Conservation (phyloP, 1,140 invertebrate genomes). For the Trichogramma pretiosum region DNA sequence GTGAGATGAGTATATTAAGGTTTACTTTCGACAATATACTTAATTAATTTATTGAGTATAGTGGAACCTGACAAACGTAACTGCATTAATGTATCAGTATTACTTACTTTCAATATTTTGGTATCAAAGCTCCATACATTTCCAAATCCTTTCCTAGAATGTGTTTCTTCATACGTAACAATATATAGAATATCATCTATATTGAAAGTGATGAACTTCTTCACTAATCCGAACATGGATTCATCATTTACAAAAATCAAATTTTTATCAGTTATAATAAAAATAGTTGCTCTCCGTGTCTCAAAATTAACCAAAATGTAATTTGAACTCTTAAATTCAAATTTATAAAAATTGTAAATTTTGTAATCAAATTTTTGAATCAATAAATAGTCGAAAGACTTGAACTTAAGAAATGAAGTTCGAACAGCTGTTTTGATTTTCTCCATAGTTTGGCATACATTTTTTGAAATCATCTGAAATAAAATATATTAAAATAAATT, state of each 20-base stretch:
- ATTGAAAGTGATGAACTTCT: constrained; percentile 31
- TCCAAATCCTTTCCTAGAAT: constrained; percentile 22
- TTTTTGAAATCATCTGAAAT: constrained; percentile 29
- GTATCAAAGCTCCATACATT: constrained; percentile 40
- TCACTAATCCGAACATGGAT: constrained; percentile 26
- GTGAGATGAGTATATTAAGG: constrained; percentile 1
- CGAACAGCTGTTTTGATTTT: constrained; percentile 23
- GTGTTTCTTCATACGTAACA: constrained; percentile 25
- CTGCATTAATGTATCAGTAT: too few relatives aligned
- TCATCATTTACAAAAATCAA: constrained; percentile 22
- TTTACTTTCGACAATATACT: too few relatives aligned
- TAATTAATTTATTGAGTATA: too few relatives aligned
- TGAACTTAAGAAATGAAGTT: constrained; percentile 40
- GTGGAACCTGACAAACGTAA: too few relatives aligned
- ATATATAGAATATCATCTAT: constrained; percentile 31
- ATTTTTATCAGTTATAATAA: constrained; percentile 18
- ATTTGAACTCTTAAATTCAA: constrained; percentile 27
- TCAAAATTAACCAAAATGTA: constrained; percentile 39
- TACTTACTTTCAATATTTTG: constrained; percentile 24
- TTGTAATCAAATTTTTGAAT: constrained; percentile 25
- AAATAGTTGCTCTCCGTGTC: constrained; percentile 23
- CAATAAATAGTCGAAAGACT: constrained; percentile 40
- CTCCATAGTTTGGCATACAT: constrained; percentile 30
- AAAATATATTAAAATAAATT: background rate
- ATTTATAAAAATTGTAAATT: constrained; percentile 33